phyloP scores from a whole-genome alignment of 2,113 vertebrate species.

The Sebastes schlegelii region DNA sequence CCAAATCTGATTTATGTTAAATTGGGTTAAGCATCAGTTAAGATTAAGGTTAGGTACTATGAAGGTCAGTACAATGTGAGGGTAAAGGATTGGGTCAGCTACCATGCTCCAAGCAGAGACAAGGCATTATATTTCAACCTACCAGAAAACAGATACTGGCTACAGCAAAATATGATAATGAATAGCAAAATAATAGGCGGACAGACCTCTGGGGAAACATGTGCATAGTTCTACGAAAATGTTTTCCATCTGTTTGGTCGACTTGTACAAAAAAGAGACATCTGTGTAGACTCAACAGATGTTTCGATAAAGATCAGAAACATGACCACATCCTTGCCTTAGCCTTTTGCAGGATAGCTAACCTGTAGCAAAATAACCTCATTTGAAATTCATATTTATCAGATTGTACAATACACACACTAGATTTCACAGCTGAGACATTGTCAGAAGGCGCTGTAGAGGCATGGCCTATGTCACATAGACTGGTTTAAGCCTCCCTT shows the following conservation, averaged over 20 bases:
- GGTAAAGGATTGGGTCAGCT: neutral
- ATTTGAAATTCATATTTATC: neutral
- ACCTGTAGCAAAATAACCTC: neutral
- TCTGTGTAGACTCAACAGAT: neutral
- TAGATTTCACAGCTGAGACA: neutral
- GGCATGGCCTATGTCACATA: neutral
- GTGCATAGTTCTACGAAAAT: conserved; percentile 17
- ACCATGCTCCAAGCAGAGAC: neutral
- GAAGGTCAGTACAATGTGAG: conserved; percentile 2
- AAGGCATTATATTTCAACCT: neutral
- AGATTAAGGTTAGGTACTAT: neutral
- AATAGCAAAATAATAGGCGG: neutral
- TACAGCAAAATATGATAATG: neutral
- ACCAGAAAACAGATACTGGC: neutral
- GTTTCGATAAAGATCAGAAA: conserved; percentile 14
- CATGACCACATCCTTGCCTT: neutral
- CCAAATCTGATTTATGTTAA: neutral
- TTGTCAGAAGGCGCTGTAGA: neutral
- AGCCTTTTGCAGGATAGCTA: neutral
- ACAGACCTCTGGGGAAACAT: neutral
- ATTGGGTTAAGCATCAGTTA: neutral
- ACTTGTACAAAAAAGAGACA: neutral
- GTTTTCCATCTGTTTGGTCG: neutral
- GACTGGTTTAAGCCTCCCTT: neutral
- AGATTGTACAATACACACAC: neutral